Percentiles rank a stretch among this genome's conserved stretches.
Conservation (phyloP, 2,888 invertebrate genomes). For the Aleiodes leptofemur region DNA sequence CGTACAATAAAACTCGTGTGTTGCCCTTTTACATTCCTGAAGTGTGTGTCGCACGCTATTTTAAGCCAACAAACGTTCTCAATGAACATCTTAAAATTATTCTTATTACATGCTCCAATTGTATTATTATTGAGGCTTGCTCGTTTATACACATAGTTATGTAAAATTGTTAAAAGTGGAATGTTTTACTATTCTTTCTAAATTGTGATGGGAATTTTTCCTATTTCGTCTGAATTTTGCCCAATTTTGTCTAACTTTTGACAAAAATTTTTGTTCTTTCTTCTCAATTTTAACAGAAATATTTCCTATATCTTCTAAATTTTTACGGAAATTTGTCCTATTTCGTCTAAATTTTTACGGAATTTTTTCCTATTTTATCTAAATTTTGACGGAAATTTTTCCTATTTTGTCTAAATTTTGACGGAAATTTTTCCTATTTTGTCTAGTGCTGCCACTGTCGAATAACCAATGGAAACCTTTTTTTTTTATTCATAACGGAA, state of each 20-base stretch:
- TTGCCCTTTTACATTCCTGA: conserved; percentile 71
- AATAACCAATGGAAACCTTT: no score
- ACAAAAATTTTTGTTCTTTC: conserved; percentile 5
- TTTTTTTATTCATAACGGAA: no score
- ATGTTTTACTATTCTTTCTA: background rate
- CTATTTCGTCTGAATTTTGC: no score
- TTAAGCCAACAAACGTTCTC: conserved; percentile 61
- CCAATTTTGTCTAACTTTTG: no score
- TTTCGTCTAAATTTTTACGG: no score
- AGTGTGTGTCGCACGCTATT: conserved; percentile 72
- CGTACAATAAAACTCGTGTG: conserved; percentile 65
- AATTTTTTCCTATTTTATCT: background rate
- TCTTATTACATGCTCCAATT: conserved; percentile 20
- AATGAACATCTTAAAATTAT: conserved; percentile 40
- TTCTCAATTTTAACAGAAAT: background rate
- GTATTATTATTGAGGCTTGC: background rate
- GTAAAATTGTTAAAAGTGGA: background rate
- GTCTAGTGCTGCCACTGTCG: no score
- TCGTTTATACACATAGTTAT: background rate
- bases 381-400: background rate
- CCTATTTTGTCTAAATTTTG: no score
- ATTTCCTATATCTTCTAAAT: background rate
- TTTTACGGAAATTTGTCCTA: background rate
- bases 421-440: background rate
- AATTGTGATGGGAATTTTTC: background rate